A percentile compares a stretch with the other conserved stretches of the same genome.
phyloP scores from a whole-genome alignment of 2,113 vertebrate species.

The Nannospalax galili region DNA sequence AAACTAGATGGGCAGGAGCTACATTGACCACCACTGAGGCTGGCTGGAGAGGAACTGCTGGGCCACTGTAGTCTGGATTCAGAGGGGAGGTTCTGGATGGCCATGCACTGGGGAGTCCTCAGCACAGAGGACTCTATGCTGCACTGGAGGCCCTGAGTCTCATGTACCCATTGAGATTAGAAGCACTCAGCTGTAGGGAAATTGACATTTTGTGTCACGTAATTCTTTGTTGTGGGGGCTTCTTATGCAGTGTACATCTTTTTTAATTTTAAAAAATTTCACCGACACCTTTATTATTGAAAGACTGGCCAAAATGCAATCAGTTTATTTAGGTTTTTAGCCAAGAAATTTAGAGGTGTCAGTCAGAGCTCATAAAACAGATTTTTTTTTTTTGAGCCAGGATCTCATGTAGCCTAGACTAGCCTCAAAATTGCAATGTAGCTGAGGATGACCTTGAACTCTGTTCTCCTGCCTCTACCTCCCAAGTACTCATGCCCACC shows the following conservation, averaged over 20 bases:
- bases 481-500: too few species aligned
- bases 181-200: neutral
- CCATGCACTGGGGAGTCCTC: neutral
- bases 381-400: too few species aligned
- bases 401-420: too few species aligned
- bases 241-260: neutral
- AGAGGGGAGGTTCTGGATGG: neutral
- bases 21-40: neutral
- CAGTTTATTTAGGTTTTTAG: too few species aligned
- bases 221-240: neutral
- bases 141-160: neutral
- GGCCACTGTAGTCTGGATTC: neutral
- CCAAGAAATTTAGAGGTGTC: too few species aligned
- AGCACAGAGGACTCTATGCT: neutral
- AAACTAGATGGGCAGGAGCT: neutral
- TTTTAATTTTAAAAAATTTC: too few species aligned
- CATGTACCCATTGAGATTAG: neutral
- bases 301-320: too few species aligned
- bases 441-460: too few species aligned
- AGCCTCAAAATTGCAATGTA: too few species aligned
- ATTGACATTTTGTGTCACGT: neutral
- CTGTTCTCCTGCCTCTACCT: too few species aligned
- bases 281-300: too few species aligned
- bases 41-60: neutral
- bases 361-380: too few species aligned